Conservation (phyloP, 2,113 vertebrate genomes). For the Pampusana beccarii region DNA sequence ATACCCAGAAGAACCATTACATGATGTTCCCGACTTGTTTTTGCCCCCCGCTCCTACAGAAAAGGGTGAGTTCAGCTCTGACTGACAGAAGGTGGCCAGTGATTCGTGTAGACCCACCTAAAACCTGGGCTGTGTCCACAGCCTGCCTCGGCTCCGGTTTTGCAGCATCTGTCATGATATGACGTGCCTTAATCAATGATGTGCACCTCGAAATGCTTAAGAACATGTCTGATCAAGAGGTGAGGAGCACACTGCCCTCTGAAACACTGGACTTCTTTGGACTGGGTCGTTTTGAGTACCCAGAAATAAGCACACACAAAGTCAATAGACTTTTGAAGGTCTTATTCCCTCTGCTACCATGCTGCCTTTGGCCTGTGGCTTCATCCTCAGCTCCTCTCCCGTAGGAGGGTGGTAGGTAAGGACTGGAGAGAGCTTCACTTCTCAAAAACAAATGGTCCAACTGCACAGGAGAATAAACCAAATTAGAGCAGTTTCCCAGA, state of each 20-base stretch:
- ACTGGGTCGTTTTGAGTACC: not conserved
- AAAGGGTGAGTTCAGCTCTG: not conserved
- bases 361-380: not conserved
- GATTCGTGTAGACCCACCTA: not conserved
- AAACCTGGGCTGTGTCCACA: not conserved
- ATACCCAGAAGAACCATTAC: not conserved
- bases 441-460: not conserved
- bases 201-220: not conserved
- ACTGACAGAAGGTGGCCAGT: not conserved
- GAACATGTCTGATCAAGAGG: not conserved
- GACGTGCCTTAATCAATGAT: not conserved
- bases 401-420: not conserved
- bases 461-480: not conserved
- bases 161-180: rapidly evolving
- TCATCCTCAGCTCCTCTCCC: not conserved
- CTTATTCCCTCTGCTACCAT: not conserved
- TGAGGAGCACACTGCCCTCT: not conserved
- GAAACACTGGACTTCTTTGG: not conserved
- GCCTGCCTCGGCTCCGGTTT: not conserved
- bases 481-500: not conserved
- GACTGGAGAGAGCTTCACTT: not conserved
- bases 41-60: not conserved
- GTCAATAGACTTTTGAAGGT: not conserved
- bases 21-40: not conserved
- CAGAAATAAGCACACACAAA: not conserved